Evolutionary conservation across 1,140 invertebrate genomes (phyloP).

Genomic region (Papilio dardanus): DNA sequence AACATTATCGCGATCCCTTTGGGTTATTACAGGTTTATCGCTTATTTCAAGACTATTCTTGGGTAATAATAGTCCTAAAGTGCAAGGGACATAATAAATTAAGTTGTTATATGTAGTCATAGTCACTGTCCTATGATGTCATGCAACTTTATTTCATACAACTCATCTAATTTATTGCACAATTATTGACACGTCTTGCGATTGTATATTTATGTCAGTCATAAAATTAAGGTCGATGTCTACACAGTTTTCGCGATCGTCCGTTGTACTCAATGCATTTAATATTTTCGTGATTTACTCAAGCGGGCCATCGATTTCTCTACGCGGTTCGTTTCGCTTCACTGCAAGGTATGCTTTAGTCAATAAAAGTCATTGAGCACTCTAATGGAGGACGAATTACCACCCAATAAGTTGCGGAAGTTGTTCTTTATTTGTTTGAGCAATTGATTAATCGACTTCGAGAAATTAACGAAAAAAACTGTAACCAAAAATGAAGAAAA

Average conservation of each 20-base stretch:
- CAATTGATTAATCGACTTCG: background rate
- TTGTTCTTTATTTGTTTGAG: background rate
- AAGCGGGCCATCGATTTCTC: conserved; percentile 19
- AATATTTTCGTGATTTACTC: conserved; percentile 18
- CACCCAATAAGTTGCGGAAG: conserved; percentile 1
- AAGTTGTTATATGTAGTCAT: too few relatives aligned
- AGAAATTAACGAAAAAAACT: background rate
- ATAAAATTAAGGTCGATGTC: conserved; percentile 12
- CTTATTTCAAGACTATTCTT: too few relatives aligned
- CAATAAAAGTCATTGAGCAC: conserved; percentile 14
- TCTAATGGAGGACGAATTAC: conserved; percentile 17
- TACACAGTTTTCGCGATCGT: conserved; percentile 15
- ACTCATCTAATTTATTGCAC: background rate
- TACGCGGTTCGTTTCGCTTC: conserved; percentile 19
- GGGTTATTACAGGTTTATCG: too few relatives aligned
- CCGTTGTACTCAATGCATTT: conserved; percentile 3
- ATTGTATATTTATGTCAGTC: background rate
- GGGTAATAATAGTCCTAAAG: too few relatives aligned
- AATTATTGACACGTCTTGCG: conserved; percentile 7
- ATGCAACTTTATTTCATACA: background rate
- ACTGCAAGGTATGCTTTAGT: conserved; percentile 5
- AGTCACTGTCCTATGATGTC: background rate
- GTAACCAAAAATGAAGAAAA: background rate
- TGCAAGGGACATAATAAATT: too few relatives aligned
- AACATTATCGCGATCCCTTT: too few relatives aligned